Percentiles rank a stretch among this genome's conserved stretches.
Evolutionary conservation across 2,113 vertebrate species (phyloP).

Genomic region (Eurypyga helias): DNA sequence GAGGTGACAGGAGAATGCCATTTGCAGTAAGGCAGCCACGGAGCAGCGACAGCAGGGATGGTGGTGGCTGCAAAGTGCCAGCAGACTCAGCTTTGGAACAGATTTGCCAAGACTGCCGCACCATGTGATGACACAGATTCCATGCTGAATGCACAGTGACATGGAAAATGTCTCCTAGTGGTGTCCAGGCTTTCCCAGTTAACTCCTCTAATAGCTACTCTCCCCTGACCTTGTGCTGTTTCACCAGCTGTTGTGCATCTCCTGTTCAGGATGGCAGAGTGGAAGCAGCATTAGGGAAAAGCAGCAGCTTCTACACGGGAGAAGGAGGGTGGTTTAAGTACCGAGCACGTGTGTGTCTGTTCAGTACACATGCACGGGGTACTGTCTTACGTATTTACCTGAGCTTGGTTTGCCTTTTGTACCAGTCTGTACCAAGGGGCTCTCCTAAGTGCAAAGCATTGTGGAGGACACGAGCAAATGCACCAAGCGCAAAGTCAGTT

Average conservation of each 20-base stretch:
- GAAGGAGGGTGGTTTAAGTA: not conserved
- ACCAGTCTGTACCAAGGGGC: not conserved
- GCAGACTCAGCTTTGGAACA: slow-evolving; percentile 46
- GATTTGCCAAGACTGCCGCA: slow-evolving; percentile 13
- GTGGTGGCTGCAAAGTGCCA: slow-evolving; percentile 56
- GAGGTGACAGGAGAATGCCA: slow-evolving; percentile 31
- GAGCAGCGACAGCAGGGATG: slow-evolving; percentile 13
- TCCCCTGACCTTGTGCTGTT: slow-evolving; percentile 52
- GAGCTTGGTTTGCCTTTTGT: not conserved
- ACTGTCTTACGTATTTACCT: not conserved
- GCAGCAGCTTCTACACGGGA: slow-evolving; percentile 9
- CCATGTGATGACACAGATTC: slow-evolving; percentile 70
- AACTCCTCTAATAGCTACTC: slow-evolving; percentile 64
- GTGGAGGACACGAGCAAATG: not conserved
- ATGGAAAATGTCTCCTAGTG: slow-evolving; percentile 65
- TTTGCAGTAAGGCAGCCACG: slow-evolving; percentile 53
- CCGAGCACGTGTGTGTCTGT: not conserved
- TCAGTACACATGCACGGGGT: not conserved
- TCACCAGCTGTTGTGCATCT: slow-evolving; percentile 72
- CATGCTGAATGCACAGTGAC: slow-evolving; percentile 53
- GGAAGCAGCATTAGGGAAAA: slow-evolving; percentile 35
- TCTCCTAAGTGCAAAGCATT: not conserved
- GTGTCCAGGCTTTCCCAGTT: slow-evolving; percentile 60
- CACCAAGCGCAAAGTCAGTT: not conserved
- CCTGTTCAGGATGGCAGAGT: slow-evolving; percentile 46